Evolutionary conservation across 2,888 invertebrate species (phyloP), one percentile per base, ranked within the genome.

Genomic region (Cephonodes hylas): DNA sequence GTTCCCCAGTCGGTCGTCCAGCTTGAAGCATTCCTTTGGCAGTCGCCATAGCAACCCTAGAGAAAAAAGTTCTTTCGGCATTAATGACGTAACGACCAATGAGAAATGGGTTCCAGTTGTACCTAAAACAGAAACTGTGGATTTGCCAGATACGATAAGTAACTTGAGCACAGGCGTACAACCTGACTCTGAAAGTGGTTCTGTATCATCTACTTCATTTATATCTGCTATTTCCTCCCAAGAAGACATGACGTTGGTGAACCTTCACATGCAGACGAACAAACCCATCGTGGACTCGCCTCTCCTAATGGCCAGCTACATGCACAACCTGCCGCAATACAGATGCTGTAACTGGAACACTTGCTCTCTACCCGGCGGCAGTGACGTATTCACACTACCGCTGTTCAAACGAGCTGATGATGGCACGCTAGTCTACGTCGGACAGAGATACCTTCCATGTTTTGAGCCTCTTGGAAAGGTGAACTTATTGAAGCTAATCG

Each of bases 221-320:
- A 97, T 96, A 72, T 98, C 98, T 0, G 98, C 98, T 2, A 95
- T 97, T 69, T 98, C 97, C 0, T 98, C 97, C 10, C 98, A 98
- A 83, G 98, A 98, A 87, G 98, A 98, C 80, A 95, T 97, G 86
- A 97, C 97, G 0, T 87, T 98, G 61, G 97, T 99, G 0, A 98
- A 99, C 87, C 93, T 99, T 15, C 98, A 98, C 77, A 97, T 97
- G 95, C 99, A 99, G 91, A 96, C 98, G 25, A 97, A 97, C 82
- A 93, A 95, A 64, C 97, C 98, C 0, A 99, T 99, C 67, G 96
- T 97, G 5, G 97, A 98, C 77, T 99, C 99, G 0, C 98, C 99
- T 0, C 91, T 99, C 60, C 91, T 99, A 0, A 98, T 99, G 97
- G 96, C 98, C 3, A 98, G 98, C 78, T 99, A 99, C 82, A 95